Evolutionary conservation across 2,797 vertebrate species (phyloP).

Genomic region (Rhynchonycteris naso): DNA sequence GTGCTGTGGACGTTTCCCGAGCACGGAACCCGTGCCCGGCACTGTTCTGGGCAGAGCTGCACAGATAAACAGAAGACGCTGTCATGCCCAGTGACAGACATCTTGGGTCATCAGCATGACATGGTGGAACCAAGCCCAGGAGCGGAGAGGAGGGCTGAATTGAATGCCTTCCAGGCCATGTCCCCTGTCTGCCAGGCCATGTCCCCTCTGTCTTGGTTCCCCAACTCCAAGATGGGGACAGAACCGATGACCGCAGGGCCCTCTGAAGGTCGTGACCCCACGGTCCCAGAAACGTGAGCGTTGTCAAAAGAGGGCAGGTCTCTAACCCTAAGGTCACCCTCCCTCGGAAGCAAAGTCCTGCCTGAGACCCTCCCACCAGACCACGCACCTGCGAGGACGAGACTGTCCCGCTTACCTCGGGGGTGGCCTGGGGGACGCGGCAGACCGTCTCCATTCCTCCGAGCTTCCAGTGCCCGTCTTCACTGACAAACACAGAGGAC

Average conservation of each 20-base stretch:
- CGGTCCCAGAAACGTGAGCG: not conserved
- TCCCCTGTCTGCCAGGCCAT: not conserved
- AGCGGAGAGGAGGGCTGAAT: not conserved
- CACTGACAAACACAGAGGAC: constrained; percentile 96
- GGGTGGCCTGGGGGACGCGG: constrained; percentile 93
- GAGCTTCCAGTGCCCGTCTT: constrained; percentile 98
- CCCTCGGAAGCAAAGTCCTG: too few species aligned
- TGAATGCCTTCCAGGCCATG: too few species aligned
- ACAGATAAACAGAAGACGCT: not conserved
- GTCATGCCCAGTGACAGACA: not conserved
- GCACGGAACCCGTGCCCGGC: not conserved
- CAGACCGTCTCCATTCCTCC: constrained; percentile 99
- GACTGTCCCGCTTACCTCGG: constrained; percentile 88
- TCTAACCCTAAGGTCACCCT: not conserved
- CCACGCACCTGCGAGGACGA: not conserved
- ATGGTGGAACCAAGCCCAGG: not conserved
- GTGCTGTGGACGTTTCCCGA: not conserved
- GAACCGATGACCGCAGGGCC: not conserved
- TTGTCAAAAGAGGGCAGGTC: not conserved
- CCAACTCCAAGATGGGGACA: not conserved
- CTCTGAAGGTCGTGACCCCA: not conserved
- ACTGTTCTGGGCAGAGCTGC: not conserved
- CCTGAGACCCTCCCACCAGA: not conserved
- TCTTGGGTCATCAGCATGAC: not conserved
- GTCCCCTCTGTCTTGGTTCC: not conserved